Base-by-base conservation (phyloP, 2,113 vertebrate genomes). In the Fregetta grallaria region DNA sequence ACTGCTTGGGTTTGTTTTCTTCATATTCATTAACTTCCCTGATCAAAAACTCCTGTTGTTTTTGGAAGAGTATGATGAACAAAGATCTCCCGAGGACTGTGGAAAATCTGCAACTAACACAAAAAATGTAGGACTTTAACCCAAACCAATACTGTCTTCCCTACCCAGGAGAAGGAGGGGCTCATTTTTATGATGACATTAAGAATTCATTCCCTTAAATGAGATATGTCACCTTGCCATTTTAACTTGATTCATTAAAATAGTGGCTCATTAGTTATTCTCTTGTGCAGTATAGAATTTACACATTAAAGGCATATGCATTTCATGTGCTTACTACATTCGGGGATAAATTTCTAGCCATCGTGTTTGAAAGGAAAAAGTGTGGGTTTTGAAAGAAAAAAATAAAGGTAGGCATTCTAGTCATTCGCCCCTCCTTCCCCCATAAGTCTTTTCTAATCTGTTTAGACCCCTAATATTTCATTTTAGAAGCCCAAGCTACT, bases 181-280 rank as follows among this genome's bases (percentile, higher is more conserved):
- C 40, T 95, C 73, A 13, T 87, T 79, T 95, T 95, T 92, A 77
- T 79, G 90, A n/a, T 74, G 85, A 75, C 67, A 94, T 96, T 91
- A 95, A 92, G 85, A 96, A 94, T 97, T 96, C 55, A 92, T 91
- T 94, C 70, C 47, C 68, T 68, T 94, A 92, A 96, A 93, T 92
- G 93, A 95, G 72, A 36, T 67, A 91, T 91, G 84, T 96, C 92
- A 96, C 91, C 89, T 88, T 94, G 92, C 75, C 89, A 92, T 94
- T 95, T 95, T 79, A 92, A 80, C 92, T 86, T 86, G 81, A 92
- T 96, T 97, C 89, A 94, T 97, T 96, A 94, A 93, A 95, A 96
- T 47, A 89, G 85, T 65, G 59, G n/a, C 76, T 97, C 67, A 65
- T 93, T 96, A 97, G 88, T 77, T 93, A 80, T 53, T 97, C 94